Conservation (phyloP, 2,797 vertebrate species). For the Microctenopoma steveboyesi region DNA sequence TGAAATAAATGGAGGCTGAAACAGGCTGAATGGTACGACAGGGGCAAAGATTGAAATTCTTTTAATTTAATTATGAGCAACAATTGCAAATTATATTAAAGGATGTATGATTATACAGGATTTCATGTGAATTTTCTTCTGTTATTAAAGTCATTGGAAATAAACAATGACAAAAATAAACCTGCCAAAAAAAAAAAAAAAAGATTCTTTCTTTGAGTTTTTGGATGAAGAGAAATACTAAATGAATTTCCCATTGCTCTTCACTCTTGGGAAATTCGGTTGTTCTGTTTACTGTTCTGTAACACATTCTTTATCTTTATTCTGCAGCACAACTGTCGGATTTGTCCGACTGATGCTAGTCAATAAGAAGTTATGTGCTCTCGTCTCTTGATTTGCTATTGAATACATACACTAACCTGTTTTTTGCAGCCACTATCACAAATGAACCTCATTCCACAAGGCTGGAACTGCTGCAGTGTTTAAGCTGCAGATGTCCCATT, state of each 20-base stretch:
- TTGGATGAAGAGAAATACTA: too few relatives aligned
- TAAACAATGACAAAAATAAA: too few relatives aligned
- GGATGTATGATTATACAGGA: too few relatives aligned
- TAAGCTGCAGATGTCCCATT: neutral
- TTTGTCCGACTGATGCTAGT: neutral
- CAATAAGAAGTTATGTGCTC: neutral
- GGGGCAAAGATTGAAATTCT: neutral
- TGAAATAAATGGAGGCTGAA: neutral
- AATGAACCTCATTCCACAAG: neutral
- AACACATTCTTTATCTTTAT: too few relatives aligned
- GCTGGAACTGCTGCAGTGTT: neutral
- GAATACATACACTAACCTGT: neutral
- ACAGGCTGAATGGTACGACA: slow-evolving; percentile 6
- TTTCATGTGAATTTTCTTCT: too few relatives aligned
- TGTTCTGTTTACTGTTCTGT: too few relatives aligned
- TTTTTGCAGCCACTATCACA: neutral
- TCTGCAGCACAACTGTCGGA: neutral
- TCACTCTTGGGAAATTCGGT: too few relatives aligned
- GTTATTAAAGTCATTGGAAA: too few relatives aligned
- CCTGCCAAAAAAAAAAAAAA: too few relatives aligned
- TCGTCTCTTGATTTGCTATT: neutral
- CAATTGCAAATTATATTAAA: neutral
- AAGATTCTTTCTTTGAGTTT: too few relatives aligned
- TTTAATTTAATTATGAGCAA: slow-evolving; percentile 41
- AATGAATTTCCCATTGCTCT: too few relatives aligned